Percentiles rank a stretch among this genome's conserved stretches.
phyloP scores from a whole-genome alignment of 2,888 invertebrate species.

The Drepanosiphum platanoidis region DNA sequence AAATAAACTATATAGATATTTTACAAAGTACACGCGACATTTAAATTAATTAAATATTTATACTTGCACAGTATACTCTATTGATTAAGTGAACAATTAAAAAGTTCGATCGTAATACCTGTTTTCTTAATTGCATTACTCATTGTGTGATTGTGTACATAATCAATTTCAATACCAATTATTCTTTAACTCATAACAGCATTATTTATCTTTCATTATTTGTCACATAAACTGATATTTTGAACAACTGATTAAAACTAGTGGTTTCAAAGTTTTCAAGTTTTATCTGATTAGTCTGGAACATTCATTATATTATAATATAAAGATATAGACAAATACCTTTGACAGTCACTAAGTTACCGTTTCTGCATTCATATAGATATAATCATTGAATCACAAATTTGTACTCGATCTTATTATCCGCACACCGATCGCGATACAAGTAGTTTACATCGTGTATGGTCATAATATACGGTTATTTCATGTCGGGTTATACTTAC shows the following conservation, averaged over 20 bases:
- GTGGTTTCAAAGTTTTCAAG: conserved; percentile 11
- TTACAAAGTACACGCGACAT: too few species aligned
- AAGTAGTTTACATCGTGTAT: conserved; percentile 50
- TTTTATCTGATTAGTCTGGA: not conserved
- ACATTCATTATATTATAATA: conserved; percentile 30
- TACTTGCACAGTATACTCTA: not conserved
- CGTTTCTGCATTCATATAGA: not conserved
- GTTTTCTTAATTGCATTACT: not conserved
- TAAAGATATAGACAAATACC: conserved; percentile 12
- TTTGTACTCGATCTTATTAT: conserved; percentile 50
- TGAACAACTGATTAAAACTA: not conserved
- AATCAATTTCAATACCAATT: too few species aligned
- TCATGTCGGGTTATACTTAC: conserved; percentile 19
- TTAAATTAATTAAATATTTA: not conserved
- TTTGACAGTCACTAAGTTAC: conserved; percentile 28
- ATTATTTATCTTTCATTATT: not conserved
- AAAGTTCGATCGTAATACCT: not conserved
- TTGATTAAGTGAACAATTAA: not conserved
- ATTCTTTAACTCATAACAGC: too few species aligned
- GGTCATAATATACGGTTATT: not conserved
- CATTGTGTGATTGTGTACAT: too few species aligned
- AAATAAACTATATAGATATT: not conserved
- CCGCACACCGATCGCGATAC: conserved; percentile 44
- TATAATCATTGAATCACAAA: conserved; percentile 47
- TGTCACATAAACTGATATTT: not conserved